Conservation (phyloP, 2,113 vertebrate species). For the Gobius niger region DNA sequence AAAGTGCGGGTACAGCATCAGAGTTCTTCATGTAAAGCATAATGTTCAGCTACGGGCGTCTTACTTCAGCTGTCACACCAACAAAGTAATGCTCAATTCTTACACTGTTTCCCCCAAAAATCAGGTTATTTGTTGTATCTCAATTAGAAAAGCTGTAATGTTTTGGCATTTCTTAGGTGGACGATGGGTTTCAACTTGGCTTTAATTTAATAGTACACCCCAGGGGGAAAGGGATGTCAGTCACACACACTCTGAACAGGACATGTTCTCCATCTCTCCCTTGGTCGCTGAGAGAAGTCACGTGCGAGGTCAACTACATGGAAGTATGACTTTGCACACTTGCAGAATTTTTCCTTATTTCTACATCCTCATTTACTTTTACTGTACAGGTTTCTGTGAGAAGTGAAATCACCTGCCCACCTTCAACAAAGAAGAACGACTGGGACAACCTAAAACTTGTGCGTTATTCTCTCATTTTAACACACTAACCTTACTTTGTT, state of each 20-base stretch:
- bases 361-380: neutral
- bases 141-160: too few relatives aligned
- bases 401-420: conserved; percentile 31
- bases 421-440: conserved; percentile 2
- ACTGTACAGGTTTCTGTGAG: conserved; percentile 55
- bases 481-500: too few relatives aligned
- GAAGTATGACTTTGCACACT: conserved; percentile 46
- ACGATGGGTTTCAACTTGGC: conserved; percentile 45
- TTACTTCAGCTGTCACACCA: conserved; percentile 70
- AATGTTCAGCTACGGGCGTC: conserved; percentile 58
- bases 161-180: conserved; percentile 35
- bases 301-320: conserved; percentile 74
- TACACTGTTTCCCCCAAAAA: too few relatives aligned
- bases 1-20: conserved; percentile 64
- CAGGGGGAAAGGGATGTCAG: conserved; percentile 7
- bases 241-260: conserved; percentile 37
- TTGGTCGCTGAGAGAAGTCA: conserved; percentile 64
- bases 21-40: conserved; percentile 9
- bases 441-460: conserved; percentile 40
- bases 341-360: neutral
- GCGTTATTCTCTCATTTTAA: conserved; percentile 1
- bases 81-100: conserved; percentile 40
- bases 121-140: too few relatives aligned
- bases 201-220: conserved; percentile 46
- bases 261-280: conserved; percentile 40